A percentile compares a stretch with the other conserved stretches of the same genome.
Evolutionary conservation across 2,113 vertebrate genomes (phyloP).

Genomic region (Physeter macrocephalus): DNA sequence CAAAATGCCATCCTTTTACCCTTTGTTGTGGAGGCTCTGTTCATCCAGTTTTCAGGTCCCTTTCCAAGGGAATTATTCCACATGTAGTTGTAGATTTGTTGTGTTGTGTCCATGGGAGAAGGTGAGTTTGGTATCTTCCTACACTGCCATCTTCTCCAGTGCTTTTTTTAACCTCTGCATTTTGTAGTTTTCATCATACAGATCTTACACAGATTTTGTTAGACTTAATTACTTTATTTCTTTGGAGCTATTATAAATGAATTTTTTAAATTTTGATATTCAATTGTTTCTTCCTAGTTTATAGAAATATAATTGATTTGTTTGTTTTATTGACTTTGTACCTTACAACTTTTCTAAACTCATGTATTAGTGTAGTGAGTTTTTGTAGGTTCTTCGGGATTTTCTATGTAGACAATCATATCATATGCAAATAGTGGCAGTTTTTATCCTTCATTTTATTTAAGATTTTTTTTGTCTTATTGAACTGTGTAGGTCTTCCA

Average conservation of each 20-base stretch:
- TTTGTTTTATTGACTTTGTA: not conserved
- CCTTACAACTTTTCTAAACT: not conserved
- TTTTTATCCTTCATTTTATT: not conserved
- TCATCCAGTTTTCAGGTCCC: too few species aligned
- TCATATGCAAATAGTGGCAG: not conserved
- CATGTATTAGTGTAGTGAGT: fast-evolving
- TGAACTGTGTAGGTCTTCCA: not conserved
- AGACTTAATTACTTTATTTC: not conserved
- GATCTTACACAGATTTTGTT: not conserved
- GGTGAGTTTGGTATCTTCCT: too few species aligned
- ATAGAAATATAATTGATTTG: not conserved
- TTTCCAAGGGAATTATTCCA: too few species aligned
- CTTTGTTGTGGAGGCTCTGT: too few species aligned
- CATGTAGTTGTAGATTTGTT: too few species aligned
- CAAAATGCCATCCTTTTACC: too few species aligned
- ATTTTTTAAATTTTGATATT: not conserved
- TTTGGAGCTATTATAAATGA: not conserved
- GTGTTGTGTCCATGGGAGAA: too few species aligned
- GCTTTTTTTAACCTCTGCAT: too few species aligned
- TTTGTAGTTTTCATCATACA: not conserved
- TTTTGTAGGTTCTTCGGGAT: not conserved
- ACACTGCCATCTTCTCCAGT: too few species aligned
- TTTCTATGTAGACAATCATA: not conserved
- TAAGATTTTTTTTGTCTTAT: not conserved
- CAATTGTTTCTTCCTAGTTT: not conserved